Base-by-base conservation (phyloP, 2,113 vertebrate genomes). In the Osmerus mordax region DNA sequence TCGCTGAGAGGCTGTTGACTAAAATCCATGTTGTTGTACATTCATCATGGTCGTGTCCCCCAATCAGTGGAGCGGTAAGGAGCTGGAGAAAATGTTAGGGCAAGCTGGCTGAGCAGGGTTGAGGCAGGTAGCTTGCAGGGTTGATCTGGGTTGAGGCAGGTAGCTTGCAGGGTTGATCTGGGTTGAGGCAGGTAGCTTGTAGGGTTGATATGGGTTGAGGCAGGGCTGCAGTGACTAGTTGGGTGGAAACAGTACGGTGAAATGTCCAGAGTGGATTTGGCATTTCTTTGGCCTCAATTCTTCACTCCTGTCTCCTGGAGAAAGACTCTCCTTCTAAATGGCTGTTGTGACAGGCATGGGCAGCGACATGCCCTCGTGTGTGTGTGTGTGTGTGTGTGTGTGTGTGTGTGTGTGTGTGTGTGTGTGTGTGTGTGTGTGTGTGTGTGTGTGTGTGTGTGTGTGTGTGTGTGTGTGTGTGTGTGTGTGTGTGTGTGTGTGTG, bases 261-360 rank as follows among this genome's bases (percentile, higher is more conserved):
- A 41, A 70, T 18, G 68, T 55, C 68, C 68, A 70, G 11, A 47
- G 29, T 23, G 4, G 14, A 6, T 68, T 29, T 59, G 67, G 1
- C 67, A 58, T 21, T 51, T 51, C 32, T 14, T 28, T 28, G 29
- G 16, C 28, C 29, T 32, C 18, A 19, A 9, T 29, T 28, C 12
- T 7, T 32, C 19, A 2, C 28, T 16, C 25, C 67, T 58, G 14
- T 16, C 32, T 58, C 54, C 16, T 16, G n/a, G 11, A 21, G 13
- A 19, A 32, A 36, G 32, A 19, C 18, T 41, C 16, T 12, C 67
- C 68, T 58, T 4, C 36, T 14, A 41, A 61, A 47, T 28, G 16
- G 52, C 18, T 58, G 28, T 69, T 69, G n/a, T 69, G 54, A 69
- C 67, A 69, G 52, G 29, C 15, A 6, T 8, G 67, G 53, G 32